Evolutionary conservation across 2,888 invertebrate species (phyloP).

Genomic region (Epistrophe grossulariae): DNA sequence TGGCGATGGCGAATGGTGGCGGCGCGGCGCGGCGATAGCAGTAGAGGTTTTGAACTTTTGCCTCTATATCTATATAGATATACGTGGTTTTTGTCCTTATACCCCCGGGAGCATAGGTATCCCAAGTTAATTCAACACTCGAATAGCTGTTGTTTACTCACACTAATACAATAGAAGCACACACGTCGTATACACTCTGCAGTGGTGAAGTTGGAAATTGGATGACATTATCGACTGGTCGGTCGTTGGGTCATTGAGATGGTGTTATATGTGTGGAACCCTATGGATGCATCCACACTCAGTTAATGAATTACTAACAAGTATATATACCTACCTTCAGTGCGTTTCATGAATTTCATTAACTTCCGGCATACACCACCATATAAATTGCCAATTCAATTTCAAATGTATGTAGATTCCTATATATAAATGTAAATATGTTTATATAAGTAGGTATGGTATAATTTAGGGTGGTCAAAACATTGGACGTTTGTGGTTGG

Average conservation of each 20-base stretch:
- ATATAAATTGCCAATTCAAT: slow-evolving; percentile 74
- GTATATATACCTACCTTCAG: slow-evolving; percentile 12
- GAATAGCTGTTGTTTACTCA: slow-evolving; percentile 58
- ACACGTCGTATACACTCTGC: slow-evolving; percentile 4
- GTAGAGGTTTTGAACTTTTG: slow-evolving; percentile 18
- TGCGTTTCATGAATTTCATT: slow-evolving; percentile 71
- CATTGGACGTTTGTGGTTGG: slow-evolving; percentile 53
- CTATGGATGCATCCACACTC: slow-evolving; percentile 39
- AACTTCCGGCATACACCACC: slow-evolving; percentile 57
- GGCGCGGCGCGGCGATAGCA: too few relatives aligned
- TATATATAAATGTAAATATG: neutral
- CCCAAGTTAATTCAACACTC: slow-evolving; percentile 61
- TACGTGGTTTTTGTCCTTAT: slow-evolving; percentile 57
- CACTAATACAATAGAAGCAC: slow-evolving; percentile 9
- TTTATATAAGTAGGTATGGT: neutral
- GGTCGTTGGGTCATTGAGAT: slow-evolving; percentile 4
- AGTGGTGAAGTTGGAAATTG: slow-evolving; percentile 72
- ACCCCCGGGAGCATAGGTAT: slow-evolving; percentile 21
- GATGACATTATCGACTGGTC: slow-evolving; percentile 73
- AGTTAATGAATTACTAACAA: slow-evolving; percentile 65
- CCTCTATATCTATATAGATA: neutral
- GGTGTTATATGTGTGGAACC: slow-evolving; percentile 23
- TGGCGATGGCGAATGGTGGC: slow-evolving; percentile 8
- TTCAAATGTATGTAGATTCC: neutral
- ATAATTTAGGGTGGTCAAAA: slow-evolving; percentile 17